phyloP scores from a whole-genome alignment of 2,888 invertebrate species.

The Sinohyriopsis cumingii region DNA sequence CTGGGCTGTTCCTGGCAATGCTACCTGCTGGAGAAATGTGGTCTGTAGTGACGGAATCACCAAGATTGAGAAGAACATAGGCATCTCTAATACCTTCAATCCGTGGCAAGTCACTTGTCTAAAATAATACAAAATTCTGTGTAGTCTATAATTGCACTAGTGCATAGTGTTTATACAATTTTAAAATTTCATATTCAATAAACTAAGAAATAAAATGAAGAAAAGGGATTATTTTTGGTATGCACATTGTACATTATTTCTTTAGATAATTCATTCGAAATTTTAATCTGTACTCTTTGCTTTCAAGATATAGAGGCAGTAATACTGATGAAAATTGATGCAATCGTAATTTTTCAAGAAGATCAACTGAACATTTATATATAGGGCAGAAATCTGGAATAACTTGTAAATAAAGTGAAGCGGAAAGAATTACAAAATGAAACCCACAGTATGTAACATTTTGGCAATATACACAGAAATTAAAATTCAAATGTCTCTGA shows the following conservation, averaged over 20 bases:
- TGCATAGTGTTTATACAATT: background rate
- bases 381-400: no score
- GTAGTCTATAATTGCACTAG: conserved; percentile 1
- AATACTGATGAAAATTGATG: no score
- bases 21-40: conserved; percentile 99
- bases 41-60: conserved; percentile 97
- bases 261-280: no score
- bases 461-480: no score
- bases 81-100: conserved; percentile 81
- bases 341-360: no score
- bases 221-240: background rate
- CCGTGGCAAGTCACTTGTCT: conserved; percentile 77
- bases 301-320: no score
- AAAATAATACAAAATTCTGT: conserved; percentile 9
- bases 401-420: no score
- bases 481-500: no score
- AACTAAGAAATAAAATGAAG: background rate
- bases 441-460: no score
- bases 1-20: conserved; percentile 94
- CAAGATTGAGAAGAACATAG: conserved; percentile 85
- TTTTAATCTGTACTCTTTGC: no score
- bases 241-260: background rate
- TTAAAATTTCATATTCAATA: background rate
- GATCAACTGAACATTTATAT: no score
- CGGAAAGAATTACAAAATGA: no score